Percentiles rank a stretch among this genome's conserved stretches.
Conservation (phyloP, 1,140 invertebrate species). For the Elysia chlorotica region DNA sequence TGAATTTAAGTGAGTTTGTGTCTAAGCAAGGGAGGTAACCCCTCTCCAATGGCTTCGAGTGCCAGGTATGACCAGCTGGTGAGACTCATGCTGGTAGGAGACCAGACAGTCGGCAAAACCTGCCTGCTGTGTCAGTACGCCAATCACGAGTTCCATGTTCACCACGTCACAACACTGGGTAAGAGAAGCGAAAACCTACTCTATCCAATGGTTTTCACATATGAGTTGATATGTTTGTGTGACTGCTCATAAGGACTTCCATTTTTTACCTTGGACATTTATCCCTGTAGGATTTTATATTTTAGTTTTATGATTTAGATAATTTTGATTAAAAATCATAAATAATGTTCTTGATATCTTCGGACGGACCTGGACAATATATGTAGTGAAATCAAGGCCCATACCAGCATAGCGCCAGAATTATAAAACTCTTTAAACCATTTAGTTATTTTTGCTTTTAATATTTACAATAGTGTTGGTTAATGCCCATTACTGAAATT, state of each 20-base stretch:
- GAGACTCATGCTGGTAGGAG: slow-evolving; percentile 78
- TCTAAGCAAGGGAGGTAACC: too few relatives aligned
- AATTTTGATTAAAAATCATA: neutral
- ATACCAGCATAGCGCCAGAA: too few relatives aligned
- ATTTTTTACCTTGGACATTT: neutral
- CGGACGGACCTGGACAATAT: too few relatives aligned
- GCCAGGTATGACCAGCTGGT: slow-evolving; percentile 48
- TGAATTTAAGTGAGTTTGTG: too few relatives aligned
- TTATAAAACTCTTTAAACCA: too few relatives aligned
- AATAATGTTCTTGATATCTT: too few relatives aligned
- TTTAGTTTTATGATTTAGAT: neutral
- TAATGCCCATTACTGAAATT: too few relatives aligned
- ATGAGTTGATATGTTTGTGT: neutral
- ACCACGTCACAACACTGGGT: slow-evolving; percentile 91
- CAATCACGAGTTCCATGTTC: slow-evolving; percentile 87
- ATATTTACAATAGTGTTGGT: too few relatives aligned
- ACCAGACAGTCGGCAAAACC: slow-evolving; percentile 91
- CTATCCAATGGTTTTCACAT: neutral
- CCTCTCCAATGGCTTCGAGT: too few relatives aligned
- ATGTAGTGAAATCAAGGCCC: too few relatives aligned
- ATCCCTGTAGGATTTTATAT: neutral
- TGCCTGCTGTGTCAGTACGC: slow-evolving; percentile 90
- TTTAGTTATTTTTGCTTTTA: too few relatives aligned
- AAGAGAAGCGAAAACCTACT: slow-evolving; percentile 68
- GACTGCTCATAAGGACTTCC: neutral